Evolutionary conservation across 2,797 vertebrate genomes (phyloP), one percentile per base, ranked within the genome.

Genomic region (Hirundo rustica): DNA sequence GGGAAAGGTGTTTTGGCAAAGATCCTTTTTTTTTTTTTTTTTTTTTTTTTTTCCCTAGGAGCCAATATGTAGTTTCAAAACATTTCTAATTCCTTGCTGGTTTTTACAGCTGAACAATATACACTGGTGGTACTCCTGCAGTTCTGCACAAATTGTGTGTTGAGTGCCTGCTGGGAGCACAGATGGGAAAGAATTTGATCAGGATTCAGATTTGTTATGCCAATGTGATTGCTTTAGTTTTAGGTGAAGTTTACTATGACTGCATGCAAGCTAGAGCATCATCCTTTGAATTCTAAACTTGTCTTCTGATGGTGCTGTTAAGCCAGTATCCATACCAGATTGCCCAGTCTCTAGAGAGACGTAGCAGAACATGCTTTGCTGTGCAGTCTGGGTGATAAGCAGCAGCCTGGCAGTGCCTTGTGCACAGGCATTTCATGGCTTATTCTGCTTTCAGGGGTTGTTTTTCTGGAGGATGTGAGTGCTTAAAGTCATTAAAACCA

Each of bases 1-100:
- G 15, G 44, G 29, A 58, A 74, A 65, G 34, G 25, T 1, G 5
- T 27, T 65, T 58, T 17, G 66, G 16, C n/a, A 34, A 42, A 68
- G 30, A 4, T 15, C 9, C 5, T 6, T 11, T 16, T 1, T 19
- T 22, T 13, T 53, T 25, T 11, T 16, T 1, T 19, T 22, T 13
- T 53, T 25, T 55, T 26, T 64, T 22, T 48, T 82, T 26, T 64
- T 22, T 48, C 79, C 11, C 20, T 64, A 17, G 51, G 12, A 93
- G 16, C 6, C 30, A 55, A 5, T 71, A 25, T 7, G 7, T 64
- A 32, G 17, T 22, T 80, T 60, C 36, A 60, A 88, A 88, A 16
- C 13, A 20, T 44, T 82, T 2, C 4, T 66, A 1, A 65, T 70
- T 82, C 29, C 68, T 66, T 77, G 4, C 26, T 73, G 40, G 13